Evolutionary conservation across 2,113 vertebrate genomes (phyloP), one percentile per base, ranked within the genome.

Genomic region (Telmatochromis brichardi): DNA sequence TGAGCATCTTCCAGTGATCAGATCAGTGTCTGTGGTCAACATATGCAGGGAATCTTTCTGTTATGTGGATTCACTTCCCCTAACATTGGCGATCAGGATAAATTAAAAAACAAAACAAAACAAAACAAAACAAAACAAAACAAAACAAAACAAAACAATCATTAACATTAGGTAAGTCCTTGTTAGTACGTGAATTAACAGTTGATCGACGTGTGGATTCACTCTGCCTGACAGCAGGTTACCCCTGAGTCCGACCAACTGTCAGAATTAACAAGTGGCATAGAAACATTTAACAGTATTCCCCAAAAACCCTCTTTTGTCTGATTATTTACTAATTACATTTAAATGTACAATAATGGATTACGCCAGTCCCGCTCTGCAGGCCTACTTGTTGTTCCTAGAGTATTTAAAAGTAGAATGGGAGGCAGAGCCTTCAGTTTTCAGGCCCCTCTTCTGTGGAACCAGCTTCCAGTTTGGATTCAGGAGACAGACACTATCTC

Each of bases 321-420:
- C 26, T 58, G 13, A 31, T 2, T 15, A 58, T 58, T 60, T 60
- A 17, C 26, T 17, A 60, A 60, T 31, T 17, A 17, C 0, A 58
- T 58, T 58, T 58, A 17, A 9, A 31, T 31, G 28, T 31, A 60
- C 26, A 60, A 31, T 31, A 60, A 60, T 60, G 57, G 57, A 60
- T 60, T 6, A 60, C 2, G 0, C 3, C 26, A 9, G 3, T 17
- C 57, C 6, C 57, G 0, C 14, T 0, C 57, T 57, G 54, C 57
- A 31, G 57, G 26, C 14, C 5, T 60, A 3, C 57, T 60, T 60
- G 14, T 4, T 31, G 26, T 60, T 60, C 26, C 26, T 6, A 9
- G 26, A 9, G 8, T 31, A 31, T 60, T 60, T 60, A 31, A 31
- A 58, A 60, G 57, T 60, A 60, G 26, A 60, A 60, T 60, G 57